Evolutionary conservation across 1,140 invertebrate genomes (phyloP), one percentile per base, ranked within the genome.

Genomic region (Drosophila littoralis): DNA sequence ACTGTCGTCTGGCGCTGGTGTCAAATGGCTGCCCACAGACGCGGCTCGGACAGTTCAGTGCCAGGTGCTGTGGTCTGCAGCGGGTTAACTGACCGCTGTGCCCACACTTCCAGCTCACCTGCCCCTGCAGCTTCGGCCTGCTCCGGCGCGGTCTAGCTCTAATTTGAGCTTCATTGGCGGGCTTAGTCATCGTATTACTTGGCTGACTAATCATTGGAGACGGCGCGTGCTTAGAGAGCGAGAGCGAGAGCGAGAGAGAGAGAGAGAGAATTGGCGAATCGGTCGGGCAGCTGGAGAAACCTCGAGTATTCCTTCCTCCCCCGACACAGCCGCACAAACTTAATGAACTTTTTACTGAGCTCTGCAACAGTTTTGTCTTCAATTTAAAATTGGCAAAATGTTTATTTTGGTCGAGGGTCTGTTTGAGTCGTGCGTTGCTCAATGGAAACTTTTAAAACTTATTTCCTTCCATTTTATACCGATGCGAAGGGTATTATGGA

Each of bases 141-240:
- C 45, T 28, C 15, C 8, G 1, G 42, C 46, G 15, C 32, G 45
- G 64, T 32, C 69, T 67, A 68, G 67, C 59, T 82, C 71, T 72
- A 82, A 88, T 88, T 86, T 68, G 75, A 76, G 77, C 79, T 86
- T 69, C 66, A 86, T 79, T 86, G 46, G 59, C 48, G 38, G 32
- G 82, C 67, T 85, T 79, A 86, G 79, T 86, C 79, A 85, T 79
- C 67, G 68, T 43, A 28, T 38, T 58, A 59, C 10, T 57, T 67
- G 75, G 60, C 78, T 84, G 81, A 84, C 65, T 81, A 84, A 77
- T 84, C 81, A 57, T 38, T 52, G 46, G 15, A 68, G 22, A 59
- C 61, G 58, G 38, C 43, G 77, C 60, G 73, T 76, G 81, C 76
- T 76, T 57, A 48, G 40, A 75, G 15, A 43, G 28, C 22, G 22